Percentiles rank a stretch among this genome's conserved stretches.
Evolutionary conservation across 1,140 invertebrate genomes (phyloP).

Genomic region (Diachasma alloeum): DNA sequence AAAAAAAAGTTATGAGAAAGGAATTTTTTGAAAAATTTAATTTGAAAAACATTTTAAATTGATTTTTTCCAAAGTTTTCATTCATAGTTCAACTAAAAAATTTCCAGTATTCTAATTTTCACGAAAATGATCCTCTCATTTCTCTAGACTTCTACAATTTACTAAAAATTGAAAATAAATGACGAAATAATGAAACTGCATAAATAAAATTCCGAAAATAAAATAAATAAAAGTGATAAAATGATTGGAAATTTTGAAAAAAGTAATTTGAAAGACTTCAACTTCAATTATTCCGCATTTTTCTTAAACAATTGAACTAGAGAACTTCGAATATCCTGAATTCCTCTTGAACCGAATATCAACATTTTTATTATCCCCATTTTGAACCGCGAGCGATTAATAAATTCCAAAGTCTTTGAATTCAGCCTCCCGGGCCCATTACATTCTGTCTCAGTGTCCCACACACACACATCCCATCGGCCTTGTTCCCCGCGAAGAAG

Average conservation of each 20-base stretch:
- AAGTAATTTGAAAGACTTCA: neutral
- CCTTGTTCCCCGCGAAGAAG: constrained; percentile 55
- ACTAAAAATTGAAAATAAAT: no score
- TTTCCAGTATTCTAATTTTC: no score
- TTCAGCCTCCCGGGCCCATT: constrained; percentile 29
- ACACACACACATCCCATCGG: constrained; percentile 37
- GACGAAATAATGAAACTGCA: no score
- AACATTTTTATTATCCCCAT: neutral
- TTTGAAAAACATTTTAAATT: no score
- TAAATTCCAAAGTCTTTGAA: constrained; percentile 26
- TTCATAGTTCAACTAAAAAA: no score
- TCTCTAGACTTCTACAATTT: no score
- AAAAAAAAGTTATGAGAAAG: no score
- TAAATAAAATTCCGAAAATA: no score
- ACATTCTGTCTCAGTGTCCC: constrained; percentile 43
- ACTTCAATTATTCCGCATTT: neutral
- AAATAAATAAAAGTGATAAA: no score
- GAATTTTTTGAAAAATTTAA: no score
- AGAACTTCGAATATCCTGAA: neutral
- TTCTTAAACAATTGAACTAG: neutral
- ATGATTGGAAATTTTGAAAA: neutral
- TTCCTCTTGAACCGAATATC: neutral
- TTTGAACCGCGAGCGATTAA: neutral
- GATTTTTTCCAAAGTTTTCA: no score
- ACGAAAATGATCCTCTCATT: no score